Conservation (phyloP, 2,113 vertebrate species). For the Dolichallabes microphthalmus region DNA sequence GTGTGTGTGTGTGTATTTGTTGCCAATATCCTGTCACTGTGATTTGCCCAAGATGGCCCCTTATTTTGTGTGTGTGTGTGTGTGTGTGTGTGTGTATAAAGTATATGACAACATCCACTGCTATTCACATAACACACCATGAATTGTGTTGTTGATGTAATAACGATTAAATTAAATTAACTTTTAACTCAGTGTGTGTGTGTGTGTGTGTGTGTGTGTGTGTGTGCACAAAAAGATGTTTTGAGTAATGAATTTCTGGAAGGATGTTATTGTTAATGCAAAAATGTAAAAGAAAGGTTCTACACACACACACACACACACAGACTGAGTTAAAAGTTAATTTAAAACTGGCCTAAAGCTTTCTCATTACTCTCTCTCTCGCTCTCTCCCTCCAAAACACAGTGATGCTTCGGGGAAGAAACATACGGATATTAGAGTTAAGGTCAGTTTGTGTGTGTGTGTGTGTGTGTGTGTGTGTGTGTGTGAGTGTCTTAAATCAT, state of each 20-base stretch:
- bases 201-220: slow-evolving; percentile 14
- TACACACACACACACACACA: slow-evolving; percentile 18
- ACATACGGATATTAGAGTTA: slow-evolving; percentile 1
- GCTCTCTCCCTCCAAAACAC: not conserved
- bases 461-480: slow-evolving; percentile 11
- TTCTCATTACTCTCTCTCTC: slow-evolving; percentile 29
- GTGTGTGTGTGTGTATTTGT: slow-evolving; percentile 19
- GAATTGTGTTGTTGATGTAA: slow-evolving; percentile 10
- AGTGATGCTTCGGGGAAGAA: slow-evolving; percentile 7
- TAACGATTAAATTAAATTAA: slow-evolving; percentile 4
- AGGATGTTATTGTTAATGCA: slow-evolving; percentile 32
- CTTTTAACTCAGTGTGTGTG: not conserved
- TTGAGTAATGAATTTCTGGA: slow-evolving; percentile 7
- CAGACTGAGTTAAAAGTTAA: slow-evolving; percentile 22
- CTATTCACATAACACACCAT: slow-evolving; percentile 4
- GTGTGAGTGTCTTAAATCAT: slow-evolving; percentile 26
- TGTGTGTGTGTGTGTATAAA: not conserved
- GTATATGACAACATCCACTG: not conserved
- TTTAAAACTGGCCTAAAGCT: slow-evolving; percentile 36
- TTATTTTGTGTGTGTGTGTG: not conserved
- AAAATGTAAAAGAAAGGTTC: slow-evolving; percentile 20
- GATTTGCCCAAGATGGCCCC: not conserved
- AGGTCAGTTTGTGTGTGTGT: slow-evolving; percentile 23
- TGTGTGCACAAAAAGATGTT: slow-evolving; percentile 1
- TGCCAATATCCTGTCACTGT: not conserved